phyloP scores from a whole-genome alignment of 2,113 vertebrate genomes.

The Pluvianellus socialis region DNA sequence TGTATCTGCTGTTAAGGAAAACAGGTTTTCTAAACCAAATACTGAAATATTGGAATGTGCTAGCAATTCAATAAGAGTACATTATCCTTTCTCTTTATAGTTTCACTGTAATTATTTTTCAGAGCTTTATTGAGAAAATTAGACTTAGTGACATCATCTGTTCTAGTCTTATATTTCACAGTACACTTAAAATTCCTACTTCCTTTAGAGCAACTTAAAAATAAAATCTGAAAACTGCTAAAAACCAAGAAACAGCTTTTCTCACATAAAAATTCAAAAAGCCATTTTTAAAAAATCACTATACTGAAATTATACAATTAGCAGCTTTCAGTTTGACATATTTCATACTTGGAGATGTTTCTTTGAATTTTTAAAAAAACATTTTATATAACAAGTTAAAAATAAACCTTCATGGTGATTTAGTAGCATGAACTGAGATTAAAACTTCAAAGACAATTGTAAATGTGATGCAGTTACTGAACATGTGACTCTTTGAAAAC shows the following conservation, averaged over 20 bases:
- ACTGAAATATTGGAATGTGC: not conserved
- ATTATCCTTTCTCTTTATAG: not conserved
- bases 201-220: not conserved
- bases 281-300: not conserved
- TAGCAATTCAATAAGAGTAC: not conserved
- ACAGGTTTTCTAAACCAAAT: not conserved
- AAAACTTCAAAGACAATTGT: conserved; percentile 72
- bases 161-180: not conserved
- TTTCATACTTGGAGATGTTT: conserved; percentile 39
- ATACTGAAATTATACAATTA: conserved; percentile 9
- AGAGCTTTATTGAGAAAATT: not conserved
- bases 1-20: not conserved
- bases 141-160: not conserved
- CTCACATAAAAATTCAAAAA: not conserved
- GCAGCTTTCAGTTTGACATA: conserved; percentile 41
- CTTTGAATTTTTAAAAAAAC: conserved; percentile 31
- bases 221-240: not conserved
- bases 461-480: conserved; percentile 41
- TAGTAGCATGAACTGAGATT: conserved; percentile 70
- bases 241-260: not conserved
- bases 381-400: conserved; percentile 70
- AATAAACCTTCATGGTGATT: conserved; percentile 67
- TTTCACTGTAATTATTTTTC: not conserved
- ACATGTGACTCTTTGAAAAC: conserved; percentile 43
- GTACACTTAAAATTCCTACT: not conserved